Conservation (phyloP, 1,140 invertebrate genomes). For the Platorchestia sp. region DNA sequence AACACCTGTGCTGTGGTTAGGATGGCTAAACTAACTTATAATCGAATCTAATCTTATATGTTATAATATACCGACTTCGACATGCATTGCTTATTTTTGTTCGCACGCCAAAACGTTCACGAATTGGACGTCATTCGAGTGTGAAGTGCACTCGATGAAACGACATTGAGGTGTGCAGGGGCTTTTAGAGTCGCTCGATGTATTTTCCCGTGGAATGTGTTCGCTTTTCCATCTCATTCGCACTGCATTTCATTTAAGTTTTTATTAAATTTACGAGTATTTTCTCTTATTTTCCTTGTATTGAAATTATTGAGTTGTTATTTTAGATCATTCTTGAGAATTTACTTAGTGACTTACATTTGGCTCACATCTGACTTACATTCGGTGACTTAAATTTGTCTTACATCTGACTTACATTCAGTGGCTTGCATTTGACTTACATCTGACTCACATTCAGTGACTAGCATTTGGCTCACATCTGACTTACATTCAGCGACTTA, state of each 20-base stretch:
- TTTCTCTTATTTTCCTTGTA: not conserved
- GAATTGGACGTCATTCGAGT: not conserved
- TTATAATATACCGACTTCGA: not conserved
- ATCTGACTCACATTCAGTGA: too few relatives aligned
- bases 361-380: too few relatives aligned
- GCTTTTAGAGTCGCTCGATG: not conserved
- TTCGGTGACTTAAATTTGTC: too few relatives aligned
- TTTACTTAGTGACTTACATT: too few relatives aligned
- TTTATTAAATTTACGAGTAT: not conserved
- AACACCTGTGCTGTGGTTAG: too few relatives aligned
- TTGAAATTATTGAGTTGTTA: too few relatives aligned
- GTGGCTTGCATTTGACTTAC: not conserved
- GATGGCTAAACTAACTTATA: too few relatives aligned
- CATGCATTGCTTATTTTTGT: not conserved
- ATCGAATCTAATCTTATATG: too few relatives aligned
- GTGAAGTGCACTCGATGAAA: not conserved
- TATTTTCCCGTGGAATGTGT: not conserved
- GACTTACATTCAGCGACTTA: too few relatives aligned
- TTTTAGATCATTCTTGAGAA: too few relatives aligned
- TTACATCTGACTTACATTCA: too few relatives aligned
- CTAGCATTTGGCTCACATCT: too few relatives aligned
- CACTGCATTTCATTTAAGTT: not conserved
- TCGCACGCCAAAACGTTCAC: not conserved
- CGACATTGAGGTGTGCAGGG: not conserved
- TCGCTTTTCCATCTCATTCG: not conserved